phyloP scores from a whole-genome alignment of 2,888 invertebrate species.

The Coremacera marginata region DNA sequence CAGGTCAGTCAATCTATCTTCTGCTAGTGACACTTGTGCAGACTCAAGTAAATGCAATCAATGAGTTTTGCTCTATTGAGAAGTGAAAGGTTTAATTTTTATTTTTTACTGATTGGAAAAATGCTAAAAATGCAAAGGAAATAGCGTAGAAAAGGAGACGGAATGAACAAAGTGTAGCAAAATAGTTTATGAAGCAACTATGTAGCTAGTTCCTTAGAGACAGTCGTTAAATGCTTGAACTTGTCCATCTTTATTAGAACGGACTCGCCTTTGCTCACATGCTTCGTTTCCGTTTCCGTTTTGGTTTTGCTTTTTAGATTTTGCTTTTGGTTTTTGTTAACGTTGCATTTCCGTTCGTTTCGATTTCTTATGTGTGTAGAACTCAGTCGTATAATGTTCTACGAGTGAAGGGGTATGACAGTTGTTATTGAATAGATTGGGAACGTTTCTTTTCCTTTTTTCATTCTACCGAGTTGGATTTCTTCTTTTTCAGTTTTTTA shows the following conservation, averaged over 20 bases:
- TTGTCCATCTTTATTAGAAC: slow-evolving; percentile 33
- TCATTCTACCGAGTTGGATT: neutral
- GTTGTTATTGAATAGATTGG: slow-evolving; percentile 27
- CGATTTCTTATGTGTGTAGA: slow-evolving; percentile 15
- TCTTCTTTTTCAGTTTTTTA: neutral
- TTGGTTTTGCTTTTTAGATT: neutral
- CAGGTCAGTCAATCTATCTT: slow-evolving; percentile 30
- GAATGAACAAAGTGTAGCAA: neutral
- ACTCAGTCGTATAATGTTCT: too few relatives aligned
- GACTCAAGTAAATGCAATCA: slow-evolving; percentile 28
- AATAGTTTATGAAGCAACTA: neutral
- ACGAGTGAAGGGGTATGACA: neutral
- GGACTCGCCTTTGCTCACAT: neutral
- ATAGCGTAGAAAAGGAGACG: neutral
- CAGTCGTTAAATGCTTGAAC: slow-evolving; percentile 26
- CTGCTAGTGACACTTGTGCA: slow-evolving; percentile 31
- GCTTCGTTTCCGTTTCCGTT: slow-evolving; percentile 2
- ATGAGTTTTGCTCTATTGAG: neutral
- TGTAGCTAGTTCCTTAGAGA: slow-evolving; percentile 2
- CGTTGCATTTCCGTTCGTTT: slow-evolving; percentile 6
- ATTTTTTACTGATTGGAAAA: neutral
- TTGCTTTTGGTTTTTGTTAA: slow-evolving; percentile 15
- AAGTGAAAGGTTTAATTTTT: neutral
- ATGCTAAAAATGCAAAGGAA: slow-evolving; percentile 1
- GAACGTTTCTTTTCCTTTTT: neutral